These are phyloP conservation scores for Halcyon malimbica DNA, from an alignment of 2,113 vertebrate species.

Conservation along the genomic window DNA sequence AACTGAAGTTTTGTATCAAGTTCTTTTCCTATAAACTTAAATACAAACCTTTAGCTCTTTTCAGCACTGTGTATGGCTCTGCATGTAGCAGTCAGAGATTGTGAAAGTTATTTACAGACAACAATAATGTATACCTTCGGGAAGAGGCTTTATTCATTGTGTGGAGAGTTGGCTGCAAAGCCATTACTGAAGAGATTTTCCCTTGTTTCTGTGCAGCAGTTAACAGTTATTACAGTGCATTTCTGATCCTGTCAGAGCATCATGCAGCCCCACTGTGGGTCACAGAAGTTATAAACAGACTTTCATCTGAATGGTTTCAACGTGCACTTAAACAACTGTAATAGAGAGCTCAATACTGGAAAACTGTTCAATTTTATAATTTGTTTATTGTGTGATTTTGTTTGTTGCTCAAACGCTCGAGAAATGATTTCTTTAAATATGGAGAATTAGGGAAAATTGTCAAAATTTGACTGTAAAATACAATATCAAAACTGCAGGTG, in stretches of 20 bases:
- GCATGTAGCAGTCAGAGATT: neutral
- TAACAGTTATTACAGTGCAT: conserved; percentile 11
- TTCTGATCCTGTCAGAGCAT: neutral
- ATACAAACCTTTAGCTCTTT: neutral
- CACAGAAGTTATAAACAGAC: neutral
- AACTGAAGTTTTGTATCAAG: neutral
- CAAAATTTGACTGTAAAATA: neutral
- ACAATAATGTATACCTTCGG: neutral
- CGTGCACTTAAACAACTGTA: neutral
- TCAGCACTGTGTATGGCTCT: neutral
- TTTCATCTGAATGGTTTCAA: neutral
- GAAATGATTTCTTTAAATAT: neutral
- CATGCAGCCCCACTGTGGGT: neutral
- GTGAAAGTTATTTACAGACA: neutral
- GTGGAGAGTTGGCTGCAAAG: neutral
- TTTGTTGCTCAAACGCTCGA: neutral
- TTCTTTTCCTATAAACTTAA: neutral
- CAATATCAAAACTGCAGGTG: neutral
- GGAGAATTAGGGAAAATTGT: neutral
- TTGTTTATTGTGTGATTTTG: neutral
- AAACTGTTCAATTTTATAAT: neutral
- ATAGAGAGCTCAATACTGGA: neutral
- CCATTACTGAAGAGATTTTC: neutral
- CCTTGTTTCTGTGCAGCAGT: neutral
- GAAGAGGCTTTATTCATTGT: neutral